Evolutionary conservation across 2,888 invertebrate species (phyloP).

Genomic region (Mesorhabditis sp.): DNA sequence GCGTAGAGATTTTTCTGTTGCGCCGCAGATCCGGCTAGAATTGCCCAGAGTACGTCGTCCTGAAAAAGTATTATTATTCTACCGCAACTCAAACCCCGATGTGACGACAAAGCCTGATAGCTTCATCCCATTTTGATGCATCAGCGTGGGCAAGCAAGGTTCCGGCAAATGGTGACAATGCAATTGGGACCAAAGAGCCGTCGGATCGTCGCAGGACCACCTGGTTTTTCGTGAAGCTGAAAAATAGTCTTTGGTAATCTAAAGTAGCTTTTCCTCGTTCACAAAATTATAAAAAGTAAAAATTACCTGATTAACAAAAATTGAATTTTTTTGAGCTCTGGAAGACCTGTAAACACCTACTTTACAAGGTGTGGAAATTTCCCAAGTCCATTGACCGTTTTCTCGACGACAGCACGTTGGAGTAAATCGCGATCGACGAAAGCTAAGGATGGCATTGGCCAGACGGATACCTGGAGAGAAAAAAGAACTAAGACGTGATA

Average conservation of each 20-base stretch:
- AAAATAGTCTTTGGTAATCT: slow-evolving; percentile 13
- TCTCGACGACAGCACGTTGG: slow-evolving; percentile 64
- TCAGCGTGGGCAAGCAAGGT: slow-evolving; percentile 59
- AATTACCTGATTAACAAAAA: neutral
- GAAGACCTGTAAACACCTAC: too few relatives aligned
- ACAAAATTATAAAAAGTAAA: neutral
- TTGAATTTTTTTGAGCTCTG: too few relatives aligned
- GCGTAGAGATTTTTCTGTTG: slow-evolving; percentile 79
- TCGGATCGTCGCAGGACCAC: slow-evolving; percentile 81
- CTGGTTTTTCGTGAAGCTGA: slow-evolving; percentile 78
- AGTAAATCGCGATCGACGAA: slow-evolving; percentile 73
- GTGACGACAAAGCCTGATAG: slow-evolving; percentile 73
- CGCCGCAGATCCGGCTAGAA: slow-evolving; percentile 84
- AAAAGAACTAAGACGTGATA: neutral
- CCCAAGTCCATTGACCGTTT: slow-evolving; percentile 60
- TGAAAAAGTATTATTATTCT: slow-evolving; percentile 20
- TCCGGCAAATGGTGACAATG: slow-evolving; percentile 71
- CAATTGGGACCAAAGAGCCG: slow-evolving; percentile 76
- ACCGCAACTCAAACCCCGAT: neutral
- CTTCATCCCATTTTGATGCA: slow-evolving; percentile 78
- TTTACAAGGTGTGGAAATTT: slow-evolving; percentile 45
- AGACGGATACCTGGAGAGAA: slow-evolving; percentile 64
- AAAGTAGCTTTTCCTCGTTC: neutral
- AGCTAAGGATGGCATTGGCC: slow-evolving; percentile 76
- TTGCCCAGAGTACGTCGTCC: slow-evolving; percentile 76